These are phyloP conservation scores for Ganaspis sp. DNA, from an alignment of 1,140 invertebrate genomes.

Conservation along the genomic window DNA sequence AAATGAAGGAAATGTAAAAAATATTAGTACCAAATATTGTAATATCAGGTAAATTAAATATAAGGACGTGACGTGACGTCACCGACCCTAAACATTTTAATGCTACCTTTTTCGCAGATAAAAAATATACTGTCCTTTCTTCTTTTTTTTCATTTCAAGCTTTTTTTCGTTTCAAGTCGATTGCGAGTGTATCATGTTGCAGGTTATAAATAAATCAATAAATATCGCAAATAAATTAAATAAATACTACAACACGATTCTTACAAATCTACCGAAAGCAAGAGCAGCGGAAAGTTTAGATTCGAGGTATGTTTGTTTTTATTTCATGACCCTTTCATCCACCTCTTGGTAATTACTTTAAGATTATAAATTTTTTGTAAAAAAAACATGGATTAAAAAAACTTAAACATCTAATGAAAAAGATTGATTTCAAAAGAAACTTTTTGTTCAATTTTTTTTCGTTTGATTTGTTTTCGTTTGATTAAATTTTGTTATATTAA, in stretches of 20 bases:
- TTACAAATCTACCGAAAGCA: background rate
- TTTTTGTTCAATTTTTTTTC: too few species aligned
- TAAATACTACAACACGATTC: conserved; percentile 18
- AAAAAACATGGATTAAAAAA: too few species aligned
- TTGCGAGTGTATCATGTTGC: conserved; percentile 26
- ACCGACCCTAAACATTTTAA: conserved; percentile 64
- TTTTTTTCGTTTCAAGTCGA: conserved; percentile 2
- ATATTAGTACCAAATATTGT: conserved; percentile 37
- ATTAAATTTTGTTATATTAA: too few species aligned
- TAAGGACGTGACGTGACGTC: conserved; percentile 53
- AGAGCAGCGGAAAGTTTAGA: conserved; percentile 14
- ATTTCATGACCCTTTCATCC: background rate
- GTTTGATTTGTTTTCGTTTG: too few species aligned
- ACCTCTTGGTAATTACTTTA: background rate
- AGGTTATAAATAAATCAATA: conserved; percentile 28
- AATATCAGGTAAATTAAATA: conserved; percentile 12
- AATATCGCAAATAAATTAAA: conserved; percentile 28
- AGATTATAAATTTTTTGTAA: background rate
- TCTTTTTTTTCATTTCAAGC: background rate
- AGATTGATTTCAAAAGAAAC: too few species aligned
- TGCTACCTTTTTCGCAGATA: conserved; percentile 49
- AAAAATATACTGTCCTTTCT: conserved; percentile 7
- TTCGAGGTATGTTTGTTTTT: background rate
- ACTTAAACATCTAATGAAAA: too few species aligned
- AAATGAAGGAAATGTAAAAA: conserved; percentile 35